Conservation (phyloP, 2,113 vertebrate genomes). For the Spermophilus dauricus region DNA sequence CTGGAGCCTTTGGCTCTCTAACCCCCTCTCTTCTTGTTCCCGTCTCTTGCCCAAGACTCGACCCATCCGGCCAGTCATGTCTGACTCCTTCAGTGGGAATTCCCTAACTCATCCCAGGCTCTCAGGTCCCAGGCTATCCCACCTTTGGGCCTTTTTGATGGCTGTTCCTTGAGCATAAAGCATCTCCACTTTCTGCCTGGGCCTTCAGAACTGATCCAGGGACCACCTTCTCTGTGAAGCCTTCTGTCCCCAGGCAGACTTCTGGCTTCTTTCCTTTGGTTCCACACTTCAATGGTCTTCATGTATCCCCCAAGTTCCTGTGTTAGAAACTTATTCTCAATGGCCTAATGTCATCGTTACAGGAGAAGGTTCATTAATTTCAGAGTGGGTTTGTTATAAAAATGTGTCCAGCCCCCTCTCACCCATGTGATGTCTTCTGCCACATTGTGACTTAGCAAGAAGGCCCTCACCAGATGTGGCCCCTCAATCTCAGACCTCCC, state of each 20-base stretch:
- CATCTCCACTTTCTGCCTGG: neutral
- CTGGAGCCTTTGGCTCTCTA: neutral
- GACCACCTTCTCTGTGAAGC: neutral
- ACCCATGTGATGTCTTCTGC: neutral
- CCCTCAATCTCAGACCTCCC: neutral
- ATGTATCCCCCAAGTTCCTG: neutral
- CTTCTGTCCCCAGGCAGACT: neutral
- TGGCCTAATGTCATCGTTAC: neutral
- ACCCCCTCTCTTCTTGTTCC: too few species aligned
- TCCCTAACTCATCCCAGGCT: neutral
- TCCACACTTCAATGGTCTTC: neutral
- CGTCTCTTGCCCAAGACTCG: fast-evolving
- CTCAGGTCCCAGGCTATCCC: too few species aligned
- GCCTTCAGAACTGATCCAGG: neutral
- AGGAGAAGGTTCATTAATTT: neutral
- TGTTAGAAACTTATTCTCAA: neutral
- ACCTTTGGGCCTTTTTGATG: neutral
- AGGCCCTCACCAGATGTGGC: neutral
- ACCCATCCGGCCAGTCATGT: neutral
- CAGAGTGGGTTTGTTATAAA: neutral
- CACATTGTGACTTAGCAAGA: neutral
- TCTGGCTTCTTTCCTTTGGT: neutral
- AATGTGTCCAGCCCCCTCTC: neutral
- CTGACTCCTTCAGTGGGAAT: neutral
- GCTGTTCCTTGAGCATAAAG: neutral